Base-by-base conservation (phyloP, 2,797 vertebrate species). In the Pagetopsis macropterus region DNA sequence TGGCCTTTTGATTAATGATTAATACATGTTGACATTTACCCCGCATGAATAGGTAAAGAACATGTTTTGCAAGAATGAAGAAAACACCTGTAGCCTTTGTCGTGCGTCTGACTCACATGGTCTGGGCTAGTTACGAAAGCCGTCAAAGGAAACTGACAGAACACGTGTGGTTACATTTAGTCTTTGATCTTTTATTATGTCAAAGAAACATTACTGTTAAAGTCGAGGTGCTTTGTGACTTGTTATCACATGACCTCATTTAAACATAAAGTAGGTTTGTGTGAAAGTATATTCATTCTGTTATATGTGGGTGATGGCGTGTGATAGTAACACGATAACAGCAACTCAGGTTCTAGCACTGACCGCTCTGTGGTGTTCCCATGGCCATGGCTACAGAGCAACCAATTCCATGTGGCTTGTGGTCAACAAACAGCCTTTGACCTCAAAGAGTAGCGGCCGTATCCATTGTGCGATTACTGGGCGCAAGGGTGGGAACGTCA, bases 381-480 rank as follows among this genome's bases (percentile, higher is more conserved):
- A 68, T 23, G 65, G 71, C 75, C 72, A 50, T 21, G 72, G 82
- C 76, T 69, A 80, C 65, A 75, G 78, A 81, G 77, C 64, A 54
- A 69, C 69, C 83, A 86, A 85, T 89, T 89, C 86, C 84, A 78
- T 93, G 93, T 92, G 94, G 94, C 93, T 94, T 96, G 93, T 87
- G 91, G 92, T 91, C 82, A 91, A 86, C 84, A 90, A 82, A 60
- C 75, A 57, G 82, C 79, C 92, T 92, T 90, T 94, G 92, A 92
- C 93, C 92, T 94, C 76, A 79, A 76, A 76, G 83, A 72, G 83
- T 55, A 65, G 85, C 74, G 63, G 74, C 64, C 51, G 5, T 58
- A 85, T 81, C 71, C 72, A 78, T 76, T 83, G 82, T 88, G 83
- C 70, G 73, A 85, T 71, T 85, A 85, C 70, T 83, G 55, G 75